Conservation (phyloP, 2,888 invertebrate species). For the Vesta saturnalis region DNA sequence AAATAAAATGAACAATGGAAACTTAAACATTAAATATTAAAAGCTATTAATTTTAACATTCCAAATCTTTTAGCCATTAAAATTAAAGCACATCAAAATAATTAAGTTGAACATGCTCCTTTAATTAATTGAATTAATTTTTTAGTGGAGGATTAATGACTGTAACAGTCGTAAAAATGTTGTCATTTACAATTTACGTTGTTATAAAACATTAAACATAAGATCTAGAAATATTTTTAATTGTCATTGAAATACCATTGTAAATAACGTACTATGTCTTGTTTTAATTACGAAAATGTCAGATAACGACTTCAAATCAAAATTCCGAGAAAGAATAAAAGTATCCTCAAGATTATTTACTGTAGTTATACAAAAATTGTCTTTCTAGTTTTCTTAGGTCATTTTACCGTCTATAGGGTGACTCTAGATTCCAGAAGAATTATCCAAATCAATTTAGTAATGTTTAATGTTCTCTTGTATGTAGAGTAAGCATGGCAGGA, state of each 20-base stretch:
- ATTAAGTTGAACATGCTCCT: neutral
- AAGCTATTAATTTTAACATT: neutral
- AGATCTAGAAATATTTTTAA: neutral
- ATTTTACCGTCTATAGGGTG: no score
- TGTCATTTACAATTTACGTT: constrained; percentile 1
- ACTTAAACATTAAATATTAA: no score
- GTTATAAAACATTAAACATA: neutral
- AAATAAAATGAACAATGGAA: neutral
- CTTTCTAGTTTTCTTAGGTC: no score
- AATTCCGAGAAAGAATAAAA: neutral
- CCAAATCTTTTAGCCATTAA: neutral
- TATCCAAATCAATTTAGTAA: no score
- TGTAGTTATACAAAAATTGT: no score
- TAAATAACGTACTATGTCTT: neutral
- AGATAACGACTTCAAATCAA: neutral
- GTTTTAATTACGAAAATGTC: neutral
- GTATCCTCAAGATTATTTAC: no score
- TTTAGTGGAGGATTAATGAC: constrained; percentile 5
- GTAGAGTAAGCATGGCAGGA: no score
- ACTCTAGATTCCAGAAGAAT: no score
- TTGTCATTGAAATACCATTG: no score
- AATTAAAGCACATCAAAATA: neutral
- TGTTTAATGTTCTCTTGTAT: no score
- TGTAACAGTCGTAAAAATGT: constrained; percentile 10
- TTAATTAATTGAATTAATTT: constrained; percentile 7